phyloP scores from a whole-genome alignment of 1,140 invertebrate species.

The Homalodisca vitripennis region DNA sequence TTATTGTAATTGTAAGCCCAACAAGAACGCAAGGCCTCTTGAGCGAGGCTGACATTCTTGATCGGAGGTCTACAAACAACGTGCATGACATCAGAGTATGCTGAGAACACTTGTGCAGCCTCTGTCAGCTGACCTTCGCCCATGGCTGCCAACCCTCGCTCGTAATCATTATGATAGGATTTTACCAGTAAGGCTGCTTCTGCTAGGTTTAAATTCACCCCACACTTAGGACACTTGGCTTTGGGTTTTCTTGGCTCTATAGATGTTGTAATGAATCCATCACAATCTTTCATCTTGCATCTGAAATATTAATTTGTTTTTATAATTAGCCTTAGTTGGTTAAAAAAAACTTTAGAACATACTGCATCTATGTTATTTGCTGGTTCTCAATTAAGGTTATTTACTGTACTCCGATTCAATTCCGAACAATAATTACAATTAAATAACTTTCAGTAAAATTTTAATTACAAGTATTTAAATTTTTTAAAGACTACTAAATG shows the following conservation, averaged over 20 bases:
- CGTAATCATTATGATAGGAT: slow-evolving; percentile 26
- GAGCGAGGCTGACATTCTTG: slow-evolving; percentile 32
- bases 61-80: slow-evolving; percentile 29
- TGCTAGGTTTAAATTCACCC: neutral
- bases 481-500: too few species aligned
- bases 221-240: slow-evolving; percentile 6
- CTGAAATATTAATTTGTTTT: slow-evolving; percentile 22
- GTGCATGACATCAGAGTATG: slow-evolving; percentile 21
- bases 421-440: too few species aligned
- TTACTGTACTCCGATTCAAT: too few species aligned
- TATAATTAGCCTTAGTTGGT: too few species aligned
- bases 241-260: neutral
- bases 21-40: slow-evolving; percentile 33
- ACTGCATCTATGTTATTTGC: too few species aligned
- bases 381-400: too few species aligned
- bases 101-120: slow-evolving; percentile 7
- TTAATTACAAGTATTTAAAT: too few species aligned
- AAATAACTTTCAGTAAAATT: too few species aligned
- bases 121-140: slow-evolving; percentile 12
- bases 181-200: slow-evolving; percentile 4
- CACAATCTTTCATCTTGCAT: slow-evolving; percentile 14
- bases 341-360: too few species aligned
- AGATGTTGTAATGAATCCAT: neutral
- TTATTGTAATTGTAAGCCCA: slow-evolving; percentile 27
- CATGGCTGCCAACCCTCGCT: slow-evolving; percentile 10